phyloP scores from a whole-genome alignment of 37 sponge, comb jelly and placozoan genomes.

The Diacarnus erythraeanus region DNA sequence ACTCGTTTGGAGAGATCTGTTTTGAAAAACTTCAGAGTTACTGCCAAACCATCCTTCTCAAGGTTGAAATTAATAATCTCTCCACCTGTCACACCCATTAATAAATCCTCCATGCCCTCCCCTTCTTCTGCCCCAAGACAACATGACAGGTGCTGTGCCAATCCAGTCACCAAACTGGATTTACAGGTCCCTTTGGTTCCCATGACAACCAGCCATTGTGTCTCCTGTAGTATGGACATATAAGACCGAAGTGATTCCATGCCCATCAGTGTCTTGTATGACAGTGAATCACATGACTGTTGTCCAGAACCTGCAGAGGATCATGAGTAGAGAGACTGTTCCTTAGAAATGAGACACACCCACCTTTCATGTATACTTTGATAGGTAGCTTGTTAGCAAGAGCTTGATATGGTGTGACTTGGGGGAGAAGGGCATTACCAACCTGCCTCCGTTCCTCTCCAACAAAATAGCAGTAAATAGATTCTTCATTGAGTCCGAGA shows the following conservation, averaged over 20 bases:
- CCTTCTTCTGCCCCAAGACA: slow-evolving; percentile 26
- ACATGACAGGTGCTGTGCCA: slow-evolving; percentile 48
- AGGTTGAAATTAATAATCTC: slow-evolving; percentile 41
- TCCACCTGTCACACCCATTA: slow-evolving; percentile 7
- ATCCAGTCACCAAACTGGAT: slow-evolving; percentile 61
- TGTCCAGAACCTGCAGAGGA: slow-evolving; percentile 34
- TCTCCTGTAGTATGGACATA: slow-evolving; percentile 47
- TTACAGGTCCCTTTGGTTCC: slow-evolving; percentile 85
- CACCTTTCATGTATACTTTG: slow-evolving; percentile 51
- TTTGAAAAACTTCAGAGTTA: slow-evolving; percentile 38
- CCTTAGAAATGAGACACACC: background rate
- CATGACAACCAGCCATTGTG: slow-evolving; percentile 83
- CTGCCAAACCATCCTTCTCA: slow-evolving; percentile 59
- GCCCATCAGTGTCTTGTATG: slow-evolving; percentile 51
- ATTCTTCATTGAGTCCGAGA: slow-evolving; percentile 61
- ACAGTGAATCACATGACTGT: slow-evolving; percentile 51
- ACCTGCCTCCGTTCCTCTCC: slow-evolving; percentile 56
- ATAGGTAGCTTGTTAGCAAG: slow-evolving; percentile 2
- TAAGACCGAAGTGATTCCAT: slow-evolving; percentile 31
- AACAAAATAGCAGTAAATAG: slow-evolving; percentile 47
- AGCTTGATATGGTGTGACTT: slow-evolving; percentile 52
- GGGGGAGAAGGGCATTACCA: slow-evolving; percentile 58
- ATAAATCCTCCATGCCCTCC: slow-evolving; percentile 11
- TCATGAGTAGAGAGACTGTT: background rate
- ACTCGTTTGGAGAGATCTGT: slow-evolving; percentile 34